Evolutionary conservation across 2,888 invertebrate species (phyloP).

Genomic region (Apeira syringaria): DNA sequence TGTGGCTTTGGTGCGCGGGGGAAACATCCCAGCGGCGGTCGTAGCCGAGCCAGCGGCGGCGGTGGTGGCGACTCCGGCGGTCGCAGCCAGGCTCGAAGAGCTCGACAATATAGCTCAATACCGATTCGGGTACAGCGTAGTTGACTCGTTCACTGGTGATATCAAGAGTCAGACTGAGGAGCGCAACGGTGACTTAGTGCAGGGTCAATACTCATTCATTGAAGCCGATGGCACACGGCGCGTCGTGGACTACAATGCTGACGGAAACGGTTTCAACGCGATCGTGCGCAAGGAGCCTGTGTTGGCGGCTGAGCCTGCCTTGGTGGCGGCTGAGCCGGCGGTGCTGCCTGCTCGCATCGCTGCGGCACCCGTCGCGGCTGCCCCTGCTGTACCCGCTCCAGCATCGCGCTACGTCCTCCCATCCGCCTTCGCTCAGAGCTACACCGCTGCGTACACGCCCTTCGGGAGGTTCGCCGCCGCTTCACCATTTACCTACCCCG

Average conservation of each 20-base stretch:
- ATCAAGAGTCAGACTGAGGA: constrained; percentile 73
- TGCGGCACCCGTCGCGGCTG: constrained; percentile 42
- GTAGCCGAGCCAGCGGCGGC: constrained; percentile 48
- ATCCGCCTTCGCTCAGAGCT: background rate
- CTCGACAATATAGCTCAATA: constrained; percentile 84
- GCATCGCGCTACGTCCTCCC: constrained; percentile 15
- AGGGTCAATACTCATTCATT: constrained; percentile 64
- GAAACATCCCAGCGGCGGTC: constrained; percentile 48
- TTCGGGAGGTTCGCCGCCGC: constrained; percentile 44
- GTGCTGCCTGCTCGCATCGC: constrained; percentile 47
- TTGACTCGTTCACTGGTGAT: constrained; percentile 67
- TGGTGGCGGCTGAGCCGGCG: constrained; percentile 27
- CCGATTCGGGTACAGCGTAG: constrained; percentile 66
- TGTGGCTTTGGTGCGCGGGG: constrained; percentile 54
- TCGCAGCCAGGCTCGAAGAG: constrained; percentile 57
- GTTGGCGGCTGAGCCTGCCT: constrained; percentile 32
- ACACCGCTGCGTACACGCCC: constrained; percentile 37
- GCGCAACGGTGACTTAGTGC: constrained; percentile 78
- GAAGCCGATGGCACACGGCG: constrained; percentile 69
- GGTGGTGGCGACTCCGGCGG: constrained; percentile 3
- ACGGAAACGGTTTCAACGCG: constrained; percentile 69
- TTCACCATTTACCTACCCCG: too few species aligned
- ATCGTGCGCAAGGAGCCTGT: constrained; percentile 65
- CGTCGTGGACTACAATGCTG: constrained; percentile 64
- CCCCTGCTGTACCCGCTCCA: constrained; percentile 29